Percentiles rank a stretch among this genome's conserved stretches.
phyloP scores from a whole-genome alignment of 2,113 vertebrate genomes.

The Melanerpes formicivorus region DNA sequence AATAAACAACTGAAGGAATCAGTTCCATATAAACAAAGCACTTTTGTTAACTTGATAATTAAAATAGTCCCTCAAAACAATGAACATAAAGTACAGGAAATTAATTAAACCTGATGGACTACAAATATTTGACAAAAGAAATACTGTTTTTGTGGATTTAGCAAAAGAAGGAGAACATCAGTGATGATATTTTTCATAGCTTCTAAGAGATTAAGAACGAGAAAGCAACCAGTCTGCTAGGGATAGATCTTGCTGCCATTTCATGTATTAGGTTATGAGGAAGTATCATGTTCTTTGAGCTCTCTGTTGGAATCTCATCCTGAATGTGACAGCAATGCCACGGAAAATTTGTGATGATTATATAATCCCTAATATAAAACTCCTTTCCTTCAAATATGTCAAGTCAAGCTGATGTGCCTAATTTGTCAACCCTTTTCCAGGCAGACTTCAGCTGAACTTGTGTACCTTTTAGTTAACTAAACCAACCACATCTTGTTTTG shows the following conservation, averaged over 20 bases:
- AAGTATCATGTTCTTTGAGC: background rate
- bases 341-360: background rate
- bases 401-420: background rate
- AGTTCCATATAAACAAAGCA: background rate
- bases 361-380: background rate
- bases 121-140: background rate
- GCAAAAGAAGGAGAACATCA: background rate
- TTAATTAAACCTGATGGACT: background rate
- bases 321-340: background rate
- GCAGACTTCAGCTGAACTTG: slow-evolving; percentile 2
- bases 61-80: background rate
- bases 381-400: background rate
- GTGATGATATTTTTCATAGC: background rate
- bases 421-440: slow-evolving; percentile 6
- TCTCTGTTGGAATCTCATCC: background rate
- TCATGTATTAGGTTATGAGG: background rate
- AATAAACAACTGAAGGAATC: background rate
- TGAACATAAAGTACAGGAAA: background rate
- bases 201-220: background rate
- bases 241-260: background rate
- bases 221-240: background rate
- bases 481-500: background rate
- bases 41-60: background rate
- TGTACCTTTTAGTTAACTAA: background rate
- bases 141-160: background rate